A percentile compares a stretch with the other conserved stretches of the same genome.
phyloP scores from a whole-genome alignment of 2,888 invertebrate genomes.

The Yponomeuta malinellus region DNA sequence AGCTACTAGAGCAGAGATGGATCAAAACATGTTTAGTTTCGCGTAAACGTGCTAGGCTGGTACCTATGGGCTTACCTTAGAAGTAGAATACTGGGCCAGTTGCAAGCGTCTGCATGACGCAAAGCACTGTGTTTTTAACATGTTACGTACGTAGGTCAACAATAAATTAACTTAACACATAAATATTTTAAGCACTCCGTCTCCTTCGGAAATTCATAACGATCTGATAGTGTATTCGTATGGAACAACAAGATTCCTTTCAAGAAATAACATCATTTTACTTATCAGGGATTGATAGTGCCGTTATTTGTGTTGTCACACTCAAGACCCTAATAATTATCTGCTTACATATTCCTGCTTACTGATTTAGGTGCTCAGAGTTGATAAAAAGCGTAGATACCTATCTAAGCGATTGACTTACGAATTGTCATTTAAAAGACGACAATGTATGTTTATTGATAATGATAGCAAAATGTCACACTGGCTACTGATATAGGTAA shows the following conservation, averaged over 20 bases:
- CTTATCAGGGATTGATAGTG: background rate
- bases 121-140: constrained; percentile 12
- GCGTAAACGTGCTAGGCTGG: too few relatives aligned
- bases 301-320: background rate
- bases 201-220: background rate
- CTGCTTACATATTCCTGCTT: background rate
- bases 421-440: too few relatives aligned
- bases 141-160: background rate
- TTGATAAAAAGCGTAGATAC: too few relatives aligned
- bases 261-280: background rate
- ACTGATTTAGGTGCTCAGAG: background rate
- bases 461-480: too few relatives aligned
- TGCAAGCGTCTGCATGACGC: background rate
- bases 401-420: too few relatives aligned
- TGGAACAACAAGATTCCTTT: background rate
- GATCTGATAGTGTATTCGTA: background rate
- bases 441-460: too few relatives aligned
- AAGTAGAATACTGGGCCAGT: constrained; percentile 6
- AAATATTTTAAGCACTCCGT: background rate
- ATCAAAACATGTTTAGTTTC: too few relatives aligned
- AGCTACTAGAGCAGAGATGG: too few relatives aligned
- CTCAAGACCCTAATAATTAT: background rate
- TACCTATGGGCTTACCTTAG: constrained; percentile 10
- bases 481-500: too few relatives aligned
- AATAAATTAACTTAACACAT: background rate